Evolutionary conservation across 2,797 vertebrate genomes (phyloP), one percentile per base, ranked within the genome.

Genomic region (Thalassophryne amazonica): DNA sequence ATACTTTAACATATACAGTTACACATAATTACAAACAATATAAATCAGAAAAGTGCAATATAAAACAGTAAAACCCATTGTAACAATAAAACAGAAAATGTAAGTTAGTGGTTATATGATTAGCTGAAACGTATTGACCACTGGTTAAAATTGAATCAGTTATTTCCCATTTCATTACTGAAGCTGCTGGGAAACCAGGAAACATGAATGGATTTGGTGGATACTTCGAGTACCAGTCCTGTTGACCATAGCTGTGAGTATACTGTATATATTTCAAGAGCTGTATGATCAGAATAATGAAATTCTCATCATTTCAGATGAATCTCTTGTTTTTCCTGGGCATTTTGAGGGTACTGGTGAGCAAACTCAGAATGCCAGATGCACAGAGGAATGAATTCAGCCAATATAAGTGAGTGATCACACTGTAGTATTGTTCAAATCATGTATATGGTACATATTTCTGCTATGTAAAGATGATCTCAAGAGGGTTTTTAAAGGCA

Each of bases 121-220:
- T n/a, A n/a, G n/a, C n/a, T n/a, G n/a, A n/a, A n/a, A n/a, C n/a
- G n/a, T n/a, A n/a, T n/a, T n/a, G n/a, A n/a, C n/a, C n/a, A n/a
- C n/a, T n/a, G n/a, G n/a, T n/a, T n/a, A n/a, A n/a, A n/a, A n/a
- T n/a, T n/a, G n/a, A n/a, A n/a, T n/a, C 18, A 18, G 13, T 15
- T 0, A 1, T 15, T 5, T 34, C 4, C 50, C 36, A 2, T 51
- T 15, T 45, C n/a, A 7, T 29, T 21, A 4, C 7, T 18, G 18
- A 71, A 98, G 96, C 45, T 99, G 96, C 57, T 99, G 96, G 96
- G 93, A 97, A 73, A 92, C 92, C 41, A 95, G 94, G 19, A 56
- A 54, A 42, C 89, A 90, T 1, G 78, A 81, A 4, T 90, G 88
- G 83, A 89, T 94, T 59, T 97, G 94, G 93, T 98, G 95, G 96